Conservation (phyloP, 2,113 vertebrate genomes). For the Micronycteris hirsuta region DNA sequence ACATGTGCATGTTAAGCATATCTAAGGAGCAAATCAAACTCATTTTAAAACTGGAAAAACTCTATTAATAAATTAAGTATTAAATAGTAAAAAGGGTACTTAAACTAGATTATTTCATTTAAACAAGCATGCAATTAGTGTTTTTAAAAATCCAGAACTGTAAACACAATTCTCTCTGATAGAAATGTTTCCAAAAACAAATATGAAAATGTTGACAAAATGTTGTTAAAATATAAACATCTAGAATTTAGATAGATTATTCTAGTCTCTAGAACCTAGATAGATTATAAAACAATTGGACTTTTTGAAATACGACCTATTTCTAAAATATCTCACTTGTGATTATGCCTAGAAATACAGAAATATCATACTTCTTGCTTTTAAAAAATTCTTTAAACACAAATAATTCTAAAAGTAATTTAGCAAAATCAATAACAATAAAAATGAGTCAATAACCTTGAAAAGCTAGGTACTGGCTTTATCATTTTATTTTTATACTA, state of each 20-base stretch:
- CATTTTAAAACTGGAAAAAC: constrained; percentile 43
- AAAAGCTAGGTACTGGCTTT: neutral
- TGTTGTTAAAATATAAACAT: neutral
- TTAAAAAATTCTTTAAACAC: neutral
- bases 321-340: neutral
- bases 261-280: neutral
- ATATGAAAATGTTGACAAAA: constrained; percentile 14
- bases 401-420: constrained; percentile 33
- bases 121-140: neutral
- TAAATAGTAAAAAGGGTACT: neutral
- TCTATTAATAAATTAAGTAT: constrained; percentile 16
- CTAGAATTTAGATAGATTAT: neutral
- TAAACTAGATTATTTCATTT: constrained; percentile 37
- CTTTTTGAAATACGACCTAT: neutral
- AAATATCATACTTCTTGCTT: constrained; percentile 4
- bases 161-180: neutral
- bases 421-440: neutral
- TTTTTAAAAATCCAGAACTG: neutral
- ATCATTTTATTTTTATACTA: neutral
- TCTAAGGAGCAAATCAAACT: constrained; percentile 13
- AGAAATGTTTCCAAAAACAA: constrained; percentile 17
- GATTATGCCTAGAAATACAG: neutral
- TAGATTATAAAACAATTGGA: neutral
- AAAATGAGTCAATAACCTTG: neutral
- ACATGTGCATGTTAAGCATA: neutral